Evolutionary conservation across 2,888 invertebrate genomes (phyloP).

Genomic region (Rotaria sp.): DNA sequence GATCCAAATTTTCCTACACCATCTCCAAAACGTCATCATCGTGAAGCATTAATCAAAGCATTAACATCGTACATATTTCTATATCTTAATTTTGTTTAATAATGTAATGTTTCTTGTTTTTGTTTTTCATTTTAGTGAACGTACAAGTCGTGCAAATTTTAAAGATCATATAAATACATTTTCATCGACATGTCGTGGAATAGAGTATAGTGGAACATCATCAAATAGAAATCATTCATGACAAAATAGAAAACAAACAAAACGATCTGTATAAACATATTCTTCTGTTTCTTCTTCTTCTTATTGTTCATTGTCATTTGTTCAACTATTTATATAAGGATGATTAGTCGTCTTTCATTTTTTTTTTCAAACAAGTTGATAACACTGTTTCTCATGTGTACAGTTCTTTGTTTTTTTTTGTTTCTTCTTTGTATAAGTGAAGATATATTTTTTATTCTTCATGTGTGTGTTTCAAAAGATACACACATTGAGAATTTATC

Average conservation of each 20-base stretch:
- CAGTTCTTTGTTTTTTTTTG: not conserved
- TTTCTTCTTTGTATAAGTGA: conserved; percentile 6
- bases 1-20: conserved; percentile 28
- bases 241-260: not conserved
- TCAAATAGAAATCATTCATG: not conserved
- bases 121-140: not conserved
- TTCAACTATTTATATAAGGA: not conserved
- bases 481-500: not conserved
- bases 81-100: not conserved
- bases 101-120: too few relatives aligned
- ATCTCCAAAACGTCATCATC: not conserved
- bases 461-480: not conserved
- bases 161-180: conserved; percentile 23
- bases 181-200: not conserved
- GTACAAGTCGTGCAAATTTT: conserved; percentile 9
- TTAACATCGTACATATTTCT: not conserved
- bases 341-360: conserved; percentile 19
- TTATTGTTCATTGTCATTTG: not conserved
- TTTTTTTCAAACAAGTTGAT: not conserved
- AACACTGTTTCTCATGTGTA: conserved; percentile 15
- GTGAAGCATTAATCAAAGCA: conserved; percentile 28
- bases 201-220: not conserved
- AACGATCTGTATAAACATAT: not conserved
- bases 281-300: not conserved
- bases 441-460: not conserved